phyloP scores from a whole-genome alignment of 2,888 invertebrate genomes.

The Podabrus alpinus region DNA sequence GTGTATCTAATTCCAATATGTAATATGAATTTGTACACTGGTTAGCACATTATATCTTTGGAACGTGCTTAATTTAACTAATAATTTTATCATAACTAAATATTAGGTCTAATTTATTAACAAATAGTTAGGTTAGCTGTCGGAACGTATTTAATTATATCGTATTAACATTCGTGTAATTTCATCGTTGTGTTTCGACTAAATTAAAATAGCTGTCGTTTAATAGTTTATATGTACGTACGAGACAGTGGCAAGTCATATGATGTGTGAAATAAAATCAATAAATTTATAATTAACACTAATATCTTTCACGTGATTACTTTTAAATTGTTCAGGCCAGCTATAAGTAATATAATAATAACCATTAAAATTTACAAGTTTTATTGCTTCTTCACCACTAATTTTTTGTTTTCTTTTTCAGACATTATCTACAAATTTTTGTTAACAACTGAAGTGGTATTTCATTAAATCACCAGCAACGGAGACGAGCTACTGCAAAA shows the following conservation, averaged over 20 bases:
- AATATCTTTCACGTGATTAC: neutral
- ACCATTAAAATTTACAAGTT: neutral
- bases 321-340: neutral
- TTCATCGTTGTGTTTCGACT: neutral
- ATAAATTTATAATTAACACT: neutral
- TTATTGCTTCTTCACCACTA: neutral
- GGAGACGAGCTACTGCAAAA: conserved; percentile 15
- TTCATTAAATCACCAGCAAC: conserved; percentile 15
- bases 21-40: neutral
- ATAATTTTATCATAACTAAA: neutral
- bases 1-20: neutral
- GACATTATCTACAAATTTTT: neutral
- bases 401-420: neutral
- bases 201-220: neutral
- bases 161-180: neutral
- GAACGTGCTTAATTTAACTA: neutral
- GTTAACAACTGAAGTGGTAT: neutral
- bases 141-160: neutral
- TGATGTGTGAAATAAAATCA: neutral
- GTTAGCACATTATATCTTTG: neutral
- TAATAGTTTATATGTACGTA: neutral
- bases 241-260: neutral
- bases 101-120: neutral
- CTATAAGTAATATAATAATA: neutral
- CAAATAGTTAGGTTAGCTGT: neutral